Conservation (phyloP, 2,113 vertebrate species). For the Rostratula benghalensis region DNA sequence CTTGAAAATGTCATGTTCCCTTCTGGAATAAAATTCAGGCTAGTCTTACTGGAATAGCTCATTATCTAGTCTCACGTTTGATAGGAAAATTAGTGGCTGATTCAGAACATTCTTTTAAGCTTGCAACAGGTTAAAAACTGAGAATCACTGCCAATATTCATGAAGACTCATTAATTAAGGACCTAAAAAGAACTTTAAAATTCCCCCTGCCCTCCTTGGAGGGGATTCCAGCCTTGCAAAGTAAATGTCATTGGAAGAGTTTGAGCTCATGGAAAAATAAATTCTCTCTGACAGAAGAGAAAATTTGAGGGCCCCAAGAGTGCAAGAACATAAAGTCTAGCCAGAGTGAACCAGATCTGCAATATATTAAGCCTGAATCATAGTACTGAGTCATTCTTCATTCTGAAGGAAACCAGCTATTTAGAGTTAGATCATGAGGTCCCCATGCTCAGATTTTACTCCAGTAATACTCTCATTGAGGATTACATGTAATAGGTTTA, state of each 20-base stretch:
- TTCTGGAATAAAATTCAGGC: background rate
- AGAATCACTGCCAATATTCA: background rate
- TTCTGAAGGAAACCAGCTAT: background rate
- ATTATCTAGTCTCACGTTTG: background rate
- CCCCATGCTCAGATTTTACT: background rate
- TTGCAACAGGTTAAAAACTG: background rate
- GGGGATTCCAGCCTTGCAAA: background rate
- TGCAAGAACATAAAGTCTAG: background rate
- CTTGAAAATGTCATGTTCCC: background rate
- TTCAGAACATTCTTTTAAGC: background rate
- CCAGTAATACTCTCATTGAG: background rate
- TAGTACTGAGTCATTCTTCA: slow-evolving; percentile 25
- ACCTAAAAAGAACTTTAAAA: background rate
- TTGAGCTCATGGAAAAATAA: slow-evolving; percentile 25
- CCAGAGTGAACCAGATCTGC: background rate
- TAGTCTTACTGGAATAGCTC: background rate
- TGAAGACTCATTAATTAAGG: background rate
- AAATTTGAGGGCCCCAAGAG: slow-evolving; percentile 21
- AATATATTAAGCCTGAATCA: slow-evolving; percentile 26
- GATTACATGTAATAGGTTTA: background rate
- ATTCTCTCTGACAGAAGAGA: slow-evolving; percentile 25
- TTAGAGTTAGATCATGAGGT: background rate
- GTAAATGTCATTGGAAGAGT: background rate
- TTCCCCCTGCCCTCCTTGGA: background rate
- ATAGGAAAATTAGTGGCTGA: background rate